Conservation (phyloP, 2,888 invertebrate species). For the Plagiodera versicolora region DNA sequence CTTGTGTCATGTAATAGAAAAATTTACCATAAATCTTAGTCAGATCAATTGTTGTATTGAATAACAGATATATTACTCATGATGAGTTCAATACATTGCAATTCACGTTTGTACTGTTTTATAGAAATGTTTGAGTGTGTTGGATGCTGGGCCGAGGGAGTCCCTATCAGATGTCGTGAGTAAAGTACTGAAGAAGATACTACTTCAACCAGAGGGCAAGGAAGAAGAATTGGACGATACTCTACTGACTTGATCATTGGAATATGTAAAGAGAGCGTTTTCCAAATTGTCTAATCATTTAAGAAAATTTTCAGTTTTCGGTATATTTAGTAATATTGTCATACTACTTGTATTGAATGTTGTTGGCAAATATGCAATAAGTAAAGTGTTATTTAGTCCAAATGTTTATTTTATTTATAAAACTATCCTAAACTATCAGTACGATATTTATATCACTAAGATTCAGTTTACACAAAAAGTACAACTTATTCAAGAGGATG, state of each 20-base stretch:
- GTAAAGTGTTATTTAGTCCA: slow-evolving; percentile 9
- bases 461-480: neutral
- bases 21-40: too few relatives aligned
- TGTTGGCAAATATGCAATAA: slow-evolving; percentile 4
- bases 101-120: slow-evolving; percentile 39
- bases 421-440: neutral
- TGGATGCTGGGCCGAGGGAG: slow-evolving; percentile 88
- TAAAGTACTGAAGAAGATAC: slow-evolving; percentile 81
- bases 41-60: too few relatives aligned
- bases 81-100: neutral
- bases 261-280: slow-evolving; percentile 1
- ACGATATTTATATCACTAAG: neutral
- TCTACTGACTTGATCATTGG: slow-evolving; percentile 71
- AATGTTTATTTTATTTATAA: neutral
- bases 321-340: slow-evolving; percentile 8
- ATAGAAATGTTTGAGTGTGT: slow-evolving; percentile 71
- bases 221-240: slow-evolving; percentile 94
- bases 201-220: slow-evolving; percentile 76
- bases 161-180: slow-evolving; percentile 86
- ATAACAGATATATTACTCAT: too few relatives aligned
- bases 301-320: slow-evolving; percentile 5
- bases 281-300: slow-evolving; percentile 14
- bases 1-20: too few relatives aligned
- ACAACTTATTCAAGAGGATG: slow-evolving; percentile 2
- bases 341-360: neutral